phyloP scores from a whole-genome alignment of 1,140 invertebrate genomes.

The Drosophila ambigua region DNA sequence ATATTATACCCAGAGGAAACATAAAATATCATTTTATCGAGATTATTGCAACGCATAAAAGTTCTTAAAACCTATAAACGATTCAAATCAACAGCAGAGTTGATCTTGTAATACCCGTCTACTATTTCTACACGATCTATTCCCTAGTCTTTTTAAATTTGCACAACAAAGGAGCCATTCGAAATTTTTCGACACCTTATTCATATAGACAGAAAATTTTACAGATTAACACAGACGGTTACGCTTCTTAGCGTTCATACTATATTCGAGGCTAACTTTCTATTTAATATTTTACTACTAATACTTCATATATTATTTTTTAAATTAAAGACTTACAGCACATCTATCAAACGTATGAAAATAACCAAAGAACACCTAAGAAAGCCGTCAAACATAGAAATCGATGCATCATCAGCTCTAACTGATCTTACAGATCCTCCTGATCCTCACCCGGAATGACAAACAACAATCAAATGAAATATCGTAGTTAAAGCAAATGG shows the following conservation, averaged over 20 bases:
- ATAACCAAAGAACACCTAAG: constrained; percentile 71
- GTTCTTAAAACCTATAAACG: too few species aligned
- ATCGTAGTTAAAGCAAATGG: constrained; percentile 76
- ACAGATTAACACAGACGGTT: too few species aligned
- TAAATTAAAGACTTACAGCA: constrained; percentile 46
- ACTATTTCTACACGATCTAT: too few species aligned
- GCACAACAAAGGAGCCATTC: too few species aligned
- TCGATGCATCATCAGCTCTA: constrained; percentile 69
- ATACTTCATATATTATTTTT: not conserved
- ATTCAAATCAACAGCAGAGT: too few species aligned
- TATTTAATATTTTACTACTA: not conserved
- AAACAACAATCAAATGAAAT: constrained; percentile 73
- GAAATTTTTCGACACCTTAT: too few species aligned
- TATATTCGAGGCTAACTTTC: not conserved
- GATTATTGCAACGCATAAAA: too few species aligned
- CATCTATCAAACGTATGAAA: constrained; percentile 59
- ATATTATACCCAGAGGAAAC: not conserved
- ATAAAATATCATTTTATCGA: too few species aligned
- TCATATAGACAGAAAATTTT: too few species aligned
- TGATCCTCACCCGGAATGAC: constrained; percentile 52
- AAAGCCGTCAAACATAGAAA: constrained; percentile 68
- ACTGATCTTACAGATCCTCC: constrained; percentile 46
- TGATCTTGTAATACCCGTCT: too few species aligned
- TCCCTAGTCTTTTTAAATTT: too few species aligned
- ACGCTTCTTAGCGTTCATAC: too few species aligned